Percentiles rank a stretch among this genome's conserved stretches.
phyloP scores from a whole-genome alignment of 2,797 vertebrate species.

The Corythornis leucogaster region DNA sequence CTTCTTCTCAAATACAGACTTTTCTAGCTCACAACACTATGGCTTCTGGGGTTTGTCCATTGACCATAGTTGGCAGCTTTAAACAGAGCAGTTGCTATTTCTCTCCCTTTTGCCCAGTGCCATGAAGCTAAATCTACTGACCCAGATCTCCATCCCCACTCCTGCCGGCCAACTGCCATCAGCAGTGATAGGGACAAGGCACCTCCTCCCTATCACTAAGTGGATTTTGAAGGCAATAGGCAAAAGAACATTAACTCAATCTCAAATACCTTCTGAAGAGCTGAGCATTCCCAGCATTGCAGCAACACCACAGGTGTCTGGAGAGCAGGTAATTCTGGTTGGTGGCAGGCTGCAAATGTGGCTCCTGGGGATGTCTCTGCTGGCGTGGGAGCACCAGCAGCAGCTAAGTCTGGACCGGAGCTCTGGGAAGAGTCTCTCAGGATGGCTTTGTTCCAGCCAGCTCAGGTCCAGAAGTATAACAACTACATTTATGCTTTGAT shows the following conservation, averaged over 20 bases:
- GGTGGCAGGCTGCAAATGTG: background rate
- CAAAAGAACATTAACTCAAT: slow-evolving; percentile 19
- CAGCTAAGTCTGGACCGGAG: background rate
- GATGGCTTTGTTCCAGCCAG: background rate
- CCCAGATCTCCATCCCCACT: background rate
- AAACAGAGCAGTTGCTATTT: background rate
- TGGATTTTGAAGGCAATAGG: slow-evolving; percentile 36
- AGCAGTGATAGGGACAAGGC: background rate
- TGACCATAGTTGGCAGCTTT: background rate
- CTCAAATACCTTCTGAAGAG: background rate
- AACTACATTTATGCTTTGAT: background rate
- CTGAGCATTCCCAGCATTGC: background rate
- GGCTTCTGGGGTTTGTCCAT: background rate
- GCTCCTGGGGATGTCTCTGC: background rate
- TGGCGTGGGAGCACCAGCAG: background rate
- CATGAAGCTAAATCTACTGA: background rate
- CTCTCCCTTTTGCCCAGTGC: background rate
- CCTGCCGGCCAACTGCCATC: background rate
- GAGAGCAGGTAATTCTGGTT: slow-evolving; percentile 2
- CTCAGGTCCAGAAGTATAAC: background rate
- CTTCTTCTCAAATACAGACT: background rate
- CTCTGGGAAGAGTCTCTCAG: background rate
- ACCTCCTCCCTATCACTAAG: slow-evolving; percentile 36
- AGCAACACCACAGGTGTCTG: background rate
- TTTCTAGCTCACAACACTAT: background rate